phyloP scores from a whole-genome alignment of 2,888 invertebrate genomes.

The Pseudococcus jackbeardsleyi region DNA sequence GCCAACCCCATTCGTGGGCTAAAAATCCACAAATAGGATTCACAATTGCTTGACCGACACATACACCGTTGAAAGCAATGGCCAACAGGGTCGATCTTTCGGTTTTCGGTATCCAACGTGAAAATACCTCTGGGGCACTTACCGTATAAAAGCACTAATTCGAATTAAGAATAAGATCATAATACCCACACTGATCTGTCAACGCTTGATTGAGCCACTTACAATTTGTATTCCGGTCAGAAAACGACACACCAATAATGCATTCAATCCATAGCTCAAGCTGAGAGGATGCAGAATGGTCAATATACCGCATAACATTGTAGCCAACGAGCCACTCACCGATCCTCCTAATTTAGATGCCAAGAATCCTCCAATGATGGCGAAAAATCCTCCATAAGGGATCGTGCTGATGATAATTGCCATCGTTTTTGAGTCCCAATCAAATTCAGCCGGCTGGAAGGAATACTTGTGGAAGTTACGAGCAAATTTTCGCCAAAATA shows the following conservation, averaged over 20 bases:
- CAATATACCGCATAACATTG: slow-evolving; percentile 82
- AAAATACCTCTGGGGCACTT: not conserved
- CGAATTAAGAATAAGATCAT: too few relatives aligned
- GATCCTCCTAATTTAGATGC: slow-evolving; percentile 87
- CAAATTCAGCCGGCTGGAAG: slow-evolving; percentile 78
- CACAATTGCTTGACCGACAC: not conserved
- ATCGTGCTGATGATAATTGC: slow-evolving; percentile 87
- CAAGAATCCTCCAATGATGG: slow-evolving; percentile 88
- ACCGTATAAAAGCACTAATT: not conserved
- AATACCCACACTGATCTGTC: too few relatives aligned
- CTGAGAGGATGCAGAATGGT: slow-evolving; percentile 83
- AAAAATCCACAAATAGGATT: slow-evolving; percentile 27
- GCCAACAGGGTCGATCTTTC: not conserved
- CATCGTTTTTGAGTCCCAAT: slow-evolving; percentile 84
- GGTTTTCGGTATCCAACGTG: not conserved
- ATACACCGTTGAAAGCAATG: not conserved
- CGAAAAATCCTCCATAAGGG: slow-evolving; percentile 89
- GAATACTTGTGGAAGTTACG: not conserved
- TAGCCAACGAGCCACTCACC: slow-evolving; percentile 83
- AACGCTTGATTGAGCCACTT: not conserved
- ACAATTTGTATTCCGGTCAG: slow-evolving; percentile 9
- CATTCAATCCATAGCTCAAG: not conserved
- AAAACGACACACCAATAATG: not conserved
- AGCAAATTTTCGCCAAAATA: not conserved
- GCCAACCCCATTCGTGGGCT: not conserved